These are phyloP conservation scores for Tyto alba DNA, from an alignment of 2,113 vertebrate species.

Conservation along the genomic window DNA sequence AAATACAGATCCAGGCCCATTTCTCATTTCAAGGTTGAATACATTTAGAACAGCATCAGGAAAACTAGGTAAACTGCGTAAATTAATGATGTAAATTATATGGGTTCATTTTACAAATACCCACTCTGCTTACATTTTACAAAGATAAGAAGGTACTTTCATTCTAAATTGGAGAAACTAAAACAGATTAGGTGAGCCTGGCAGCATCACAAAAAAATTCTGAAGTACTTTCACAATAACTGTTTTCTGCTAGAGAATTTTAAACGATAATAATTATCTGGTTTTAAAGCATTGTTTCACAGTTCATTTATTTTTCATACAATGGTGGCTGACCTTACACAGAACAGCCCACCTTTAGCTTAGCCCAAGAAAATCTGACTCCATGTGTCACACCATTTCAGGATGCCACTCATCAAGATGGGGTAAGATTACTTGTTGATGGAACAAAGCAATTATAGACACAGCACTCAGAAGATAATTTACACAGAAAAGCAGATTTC, in stretches of 20 bases:
- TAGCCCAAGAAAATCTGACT: neutral
- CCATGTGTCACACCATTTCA: neutral
- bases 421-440: neutral
- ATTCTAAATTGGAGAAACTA: neutral
- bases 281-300: neutral
- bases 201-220: neutral
- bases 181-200: neutral
- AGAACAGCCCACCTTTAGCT: neutral
- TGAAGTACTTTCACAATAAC: neutral
- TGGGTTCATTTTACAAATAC: neutral
- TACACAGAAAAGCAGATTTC: neutral
- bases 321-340: neutral
- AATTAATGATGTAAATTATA: neutral
- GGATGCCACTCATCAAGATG: neutral
- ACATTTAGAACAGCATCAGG: neutral
- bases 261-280: neutral
- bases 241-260: neutral
- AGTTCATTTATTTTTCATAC: neutral
- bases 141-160: neutral
- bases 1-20: neutral
- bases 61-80: neutral
- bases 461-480: neutral
- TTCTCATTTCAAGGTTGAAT: neutral
- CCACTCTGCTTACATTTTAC: neutral
- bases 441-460: neutral